Conservation (phyloP, 2,113 vertebrate genomes). For the Ahaetulla prasina region DNA sequence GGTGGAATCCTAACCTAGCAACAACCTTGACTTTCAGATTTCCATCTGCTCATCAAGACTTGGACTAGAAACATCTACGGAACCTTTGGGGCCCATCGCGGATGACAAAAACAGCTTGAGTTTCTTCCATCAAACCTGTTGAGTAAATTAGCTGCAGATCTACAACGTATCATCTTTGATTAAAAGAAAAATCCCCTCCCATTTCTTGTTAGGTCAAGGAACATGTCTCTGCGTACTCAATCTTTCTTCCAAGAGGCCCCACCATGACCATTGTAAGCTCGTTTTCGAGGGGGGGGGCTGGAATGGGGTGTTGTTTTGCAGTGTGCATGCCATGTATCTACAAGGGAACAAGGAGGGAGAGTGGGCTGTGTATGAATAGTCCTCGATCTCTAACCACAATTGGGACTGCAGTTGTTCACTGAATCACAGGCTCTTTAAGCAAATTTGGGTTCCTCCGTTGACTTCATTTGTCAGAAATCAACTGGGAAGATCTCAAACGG, state of each 20-base stretch:
- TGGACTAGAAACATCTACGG: slow-evolving; percentile 5
- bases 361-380: background rate
- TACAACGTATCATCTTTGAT: background rate
- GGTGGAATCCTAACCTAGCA: background rate
- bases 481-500: background rate
- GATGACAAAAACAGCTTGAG: background rate
- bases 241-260: background rate
- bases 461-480: background rate
- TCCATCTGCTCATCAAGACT: slow-evolving; percentile 1
- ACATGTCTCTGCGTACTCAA: too few relatives aligned
- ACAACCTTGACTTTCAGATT: slow-evolving; percentile 10
- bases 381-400: background rate
- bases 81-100: background rate
- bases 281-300: background rate
- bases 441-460: background rate
- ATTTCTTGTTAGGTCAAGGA: background rate
- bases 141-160: background rate
- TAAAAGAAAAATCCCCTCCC: background rate
- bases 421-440: background rate
- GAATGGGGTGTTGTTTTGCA: background rate
- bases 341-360: background rate
- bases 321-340: background rate
- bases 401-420: background rate
- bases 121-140: background rate
- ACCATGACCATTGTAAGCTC: background rate